Evolutionary conservation across 35 echinoderm and acorn worm genomes (phyloP), one percentile per base, ranked within the genome.

Genomic region (Stichopus chloronotus): DNA sequence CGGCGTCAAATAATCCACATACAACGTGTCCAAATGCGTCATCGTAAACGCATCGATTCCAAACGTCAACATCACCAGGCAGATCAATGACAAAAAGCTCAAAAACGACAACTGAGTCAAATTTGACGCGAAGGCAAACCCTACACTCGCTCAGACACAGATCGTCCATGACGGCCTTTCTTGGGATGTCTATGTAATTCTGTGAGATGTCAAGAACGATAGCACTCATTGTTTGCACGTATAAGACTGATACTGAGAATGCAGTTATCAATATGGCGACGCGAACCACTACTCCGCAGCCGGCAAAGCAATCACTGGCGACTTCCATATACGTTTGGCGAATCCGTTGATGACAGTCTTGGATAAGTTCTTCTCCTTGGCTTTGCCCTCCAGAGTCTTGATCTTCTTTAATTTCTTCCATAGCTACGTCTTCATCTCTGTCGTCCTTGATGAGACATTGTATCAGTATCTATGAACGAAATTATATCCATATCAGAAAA

Each of bases 171-270:
- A 55, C n/a, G 21, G 56, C 22, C 11, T 58, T 56, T 54, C 19
- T 43, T 4, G 82, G 82, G 9, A 58, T 21, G 9, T 54, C 52
- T 19, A 58, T 4, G 23, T 55, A 54, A 17, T 19, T 56, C 9
- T 53, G 21, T 16, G 57, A 17, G 9, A 53, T 58, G 53, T 85
- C 82, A 1, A 55, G 53, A 54, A 53, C 52, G 52, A 85, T 85
- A 55, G 82, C 82, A 16, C 52, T 58, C 30, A 85, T 53, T 25
- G 82, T 85, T 85, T 85, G 82, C n/a, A 85, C 30, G 23, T 85
- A 85, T 53, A 85, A n/a, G 19, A 85, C 53, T 6, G 82, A 25
- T 21, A 85, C 57, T 54, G 82, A 85, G 53, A 85, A 85, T 7
- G 82, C 52, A 8, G 82, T 55, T 21, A 85, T 14, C 7, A 85